These are phyloP conservation scores for Pangasianodon gigas DNA, from an alignment of 2,113 vertebrate genomes.

Conservation along the genomic window DNA sequence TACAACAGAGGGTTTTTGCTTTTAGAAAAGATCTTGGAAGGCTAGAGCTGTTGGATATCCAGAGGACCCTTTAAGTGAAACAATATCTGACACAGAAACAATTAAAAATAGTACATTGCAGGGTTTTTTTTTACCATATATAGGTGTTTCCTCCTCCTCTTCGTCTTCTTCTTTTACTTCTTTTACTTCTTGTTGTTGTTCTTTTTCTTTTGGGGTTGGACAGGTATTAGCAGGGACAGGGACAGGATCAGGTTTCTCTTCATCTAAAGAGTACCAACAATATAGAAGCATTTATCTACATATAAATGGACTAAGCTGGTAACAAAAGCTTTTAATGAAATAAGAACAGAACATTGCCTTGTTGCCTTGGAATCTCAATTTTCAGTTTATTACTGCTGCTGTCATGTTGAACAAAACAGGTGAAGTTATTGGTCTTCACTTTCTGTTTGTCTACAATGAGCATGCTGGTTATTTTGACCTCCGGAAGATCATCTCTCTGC, in stretches of 20 bases:
- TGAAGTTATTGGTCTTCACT: not conserved
- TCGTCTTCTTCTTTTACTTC: no score
- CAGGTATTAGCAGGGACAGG: not conserved
- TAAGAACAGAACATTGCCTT: not conserved
- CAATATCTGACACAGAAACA: not conserved
- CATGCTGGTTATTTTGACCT: slow-evolving; percentile 10
- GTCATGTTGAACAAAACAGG: slow-evolving; percentile 19
- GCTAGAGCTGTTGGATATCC: not conserved
- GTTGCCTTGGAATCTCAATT: not conserved
- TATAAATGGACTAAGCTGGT: not conserved
- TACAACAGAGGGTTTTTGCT: not conserved
- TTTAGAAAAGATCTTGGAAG: not conserved
- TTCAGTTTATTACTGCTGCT: accelerated
- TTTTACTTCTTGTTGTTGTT: no score
- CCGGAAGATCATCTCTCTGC: not conserved
- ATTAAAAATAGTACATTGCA: not conserved
- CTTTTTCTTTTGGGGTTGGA: not conserved
- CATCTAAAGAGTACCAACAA: not conserved
- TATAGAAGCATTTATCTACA: not conserved
- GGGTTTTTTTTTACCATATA: slow-evolving; percentile 3
- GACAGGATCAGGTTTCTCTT: accelerated
- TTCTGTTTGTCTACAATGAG: slow-evolving; percentile 3
- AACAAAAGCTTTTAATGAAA: not conserved
- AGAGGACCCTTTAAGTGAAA: not conserved
- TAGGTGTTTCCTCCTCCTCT: not conserved